These are phyloP conservation scores for Spisula solida DNA, from an alignment of 2,888 invertebrate genomes.

Conservation along the genomic window DNA sequence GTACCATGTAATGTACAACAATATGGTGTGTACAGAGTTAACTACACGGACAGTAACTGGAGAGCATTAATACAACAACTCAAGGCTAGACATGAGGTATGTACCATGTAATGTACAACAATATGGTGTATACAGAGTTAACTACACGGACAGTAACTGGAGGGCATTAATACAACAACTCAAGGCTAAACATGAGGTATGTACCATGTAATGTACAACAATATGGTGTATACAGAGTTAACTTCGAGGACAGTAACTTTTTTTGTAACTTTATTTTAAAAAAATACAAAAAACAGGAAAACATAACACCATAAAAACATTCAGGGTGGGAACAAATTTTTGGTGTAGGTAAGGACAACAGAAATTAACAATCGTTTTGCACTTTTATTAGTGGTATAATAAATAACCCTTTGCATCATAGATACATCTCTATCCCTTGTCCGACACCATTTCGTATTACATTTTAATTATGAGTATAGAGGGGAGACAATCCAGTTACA, in stretches of 20 bases:
- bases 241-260: constrained; percentile 90
- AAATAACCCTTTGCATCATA: no score
- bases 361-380: no score
- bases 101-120: constrained; percentile 76
- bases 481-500: no score
- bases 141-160: constrained; percentile 90
- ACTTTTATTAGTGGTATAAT: no score
- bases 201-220: constrained; percentile 76
- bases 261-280: no score
- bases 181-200: constrained; percentile 76
- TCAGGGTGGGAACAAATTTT: no score
- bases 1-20: constrained; percentile 76
- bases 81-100: constrained; percentile 76
- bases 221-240: constrained; percentile 86
- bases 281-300: no score
- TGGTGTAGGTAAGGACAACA: no score
- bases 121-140: constrained; percentile 86
- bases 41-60: constrained; percentile 90
- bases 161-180: constrained; percentile 89
- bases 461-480: no score
- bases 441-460: no score
- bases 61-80: constrained; percentile 89
- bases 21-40: constrained; percentile 86
- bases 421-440: no score
- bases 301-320: no score